A percentile compares a stretch with the other conserved stretches of the same genome.
Evolutionary conservation across 64 coral and sea anemone genomes (phyloP).

Genomic region (Pocillopora damicornis): DNA sequence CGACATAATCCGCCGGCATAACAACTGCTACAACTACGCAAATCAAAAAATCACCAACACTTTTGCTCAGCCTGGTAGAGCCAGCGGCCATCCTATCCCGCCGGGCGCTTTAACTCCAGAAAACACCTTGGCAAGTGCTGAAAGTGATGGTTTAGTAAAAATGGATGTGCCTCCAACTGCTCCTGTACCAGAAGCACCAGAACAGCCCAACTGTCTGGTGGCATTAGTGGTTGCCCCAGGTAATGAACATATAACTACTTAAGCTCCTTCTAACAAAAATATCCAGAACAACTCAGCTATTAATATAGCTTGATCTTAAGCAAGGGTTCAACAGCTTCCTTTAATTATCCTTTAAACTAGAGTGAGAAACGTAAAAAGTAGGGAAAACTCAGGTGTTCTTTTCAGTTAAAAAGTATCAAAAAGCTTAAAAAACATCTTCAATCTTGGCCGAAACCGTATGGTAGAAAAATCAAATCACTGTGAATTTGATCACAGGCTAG

Average conservation of each 20-base stretch:
- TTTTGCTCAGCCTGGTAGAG: slow-evolving; percentile 42
- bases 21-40: slow-evolving; percentile 61
- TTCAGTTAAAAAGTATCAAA: too few relatives aligned
- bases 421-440: too few relatives aligned
- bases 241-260: background rate
- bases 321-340: background rate
- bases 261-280: background rate
- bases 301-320: background rate
- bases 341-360: too few relatives aligned
- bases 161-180: background rate
- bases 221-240: slow-evolving; percentile 6
- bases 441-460: too few relatives aligned
- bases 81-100: background rate
- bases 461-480: too few relatives aligned
- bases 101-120: background rate
- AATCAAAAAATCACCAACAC: slow-evolving; percentile 50
- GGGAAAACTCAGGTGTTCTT: too few relatives aligned
- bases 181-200: slow-evolving; percentile 9
- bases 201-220: slow-evolving; percentile 36
- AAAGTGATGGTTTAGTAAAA: slow-evolving; percentile 40
- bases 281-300: background rate
- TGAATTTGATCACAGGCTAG: too few relatives aligned
- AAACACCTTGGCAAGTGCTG: background rate
- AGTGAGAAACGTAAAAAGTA: too few relatives aligned
- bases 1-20: background rate